Conservation (phyloP, 2,113 vertebrate genomes). For the Fulmarus glacialis region DNA sequence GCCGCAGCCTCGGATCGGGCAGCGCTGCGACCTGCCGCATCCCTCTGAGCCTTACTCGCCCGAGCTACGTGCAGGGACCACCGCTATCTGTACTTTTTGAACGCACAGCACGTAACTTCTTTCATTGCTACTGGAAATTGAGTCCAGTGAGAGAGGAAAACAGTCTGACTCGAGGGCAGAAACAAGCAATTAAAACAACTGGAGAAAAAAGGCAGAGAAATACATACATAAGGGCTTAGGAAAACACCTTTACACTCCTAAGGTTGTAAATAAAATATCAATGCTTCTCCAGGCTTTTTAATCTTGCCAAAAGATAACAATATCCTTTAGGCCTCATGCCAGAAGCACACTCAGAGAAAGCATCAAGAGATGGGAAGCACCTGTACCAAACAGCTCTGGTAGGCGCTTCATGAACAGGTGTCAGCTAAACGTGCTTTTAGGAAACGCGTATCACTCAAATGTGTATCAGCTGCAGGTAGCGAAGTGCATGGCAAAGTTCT, state of each 20-base stretch:
- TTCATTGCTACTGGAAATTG: accelerated
- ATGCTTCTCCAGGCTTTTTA: no score
- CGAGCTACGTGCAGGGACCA: neutral
- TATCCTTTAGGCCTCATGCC: neutral
- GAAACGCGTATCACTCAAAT: accelerated
- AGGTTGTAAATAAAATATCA: neutral
- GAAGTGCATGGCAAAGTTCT: accelerated
- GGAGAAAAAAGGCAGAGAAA: neutral
- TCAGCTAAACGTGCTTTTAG: accelerated
- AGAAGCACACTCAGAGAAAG: neutral
- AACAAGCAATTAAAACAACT: neutral
- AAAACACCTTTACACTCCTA: accelerated
- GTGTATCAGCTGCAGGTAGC: no score
- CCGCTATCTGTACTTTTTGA: accelerated
- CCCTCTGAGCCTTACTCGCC: neutral
- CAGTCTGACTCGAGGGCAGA: accelerated
- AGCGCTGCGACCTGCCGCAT: neutral
- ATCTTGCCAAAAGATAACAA: accelerated
- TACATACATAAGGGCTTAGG: accelerated
- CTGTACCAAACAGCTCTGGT: accelerated
- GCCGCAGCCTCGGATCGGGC: neutral
- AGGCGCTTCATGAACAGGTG: accelerated
- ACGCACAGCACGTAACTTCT: accelerated
- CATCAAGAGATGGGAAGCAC: neutral
- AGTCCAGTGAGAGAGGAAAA: accelerated